Conservation (phyloP, 2,113 vertebrate species). For the Delphinapterus leucas region DNA sequence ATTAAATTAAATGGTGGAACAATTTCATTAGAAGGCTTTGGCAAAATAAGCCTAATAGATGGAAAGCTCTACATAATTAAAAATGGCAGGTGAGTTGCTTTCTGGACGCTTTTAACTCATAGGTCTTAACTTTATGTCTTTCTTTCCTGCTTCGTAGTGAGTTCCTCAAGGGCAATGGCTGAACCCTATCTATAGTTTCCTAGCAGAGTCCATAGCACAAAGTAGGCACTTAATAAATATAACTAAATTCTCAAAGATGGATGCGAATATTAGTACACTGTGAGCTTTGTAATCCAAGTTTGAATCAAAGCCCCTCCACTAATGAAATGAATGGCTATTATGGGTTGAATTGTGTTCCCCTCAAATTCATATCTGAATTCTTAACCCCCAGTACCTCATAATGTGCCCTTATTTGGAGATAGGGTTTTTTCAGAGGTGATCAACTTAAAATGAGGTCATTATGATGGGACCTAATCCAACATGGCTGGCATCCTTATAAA, state of each 20-base stretch:
- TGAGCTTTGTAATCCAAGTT: background rate
- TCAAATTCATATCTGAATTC: background rate
- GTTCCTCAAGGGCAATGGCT: background rate
- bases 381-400: background rate
- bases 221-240: background rate
- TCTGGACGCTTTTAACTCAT: conserved; percentile 74
- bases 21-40: conserved; percentile 82
- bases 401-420: background rate
- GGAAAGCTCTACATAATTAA: conserved; percentile 78
- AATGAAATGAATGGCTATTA: background rate
- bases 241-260: background rate
- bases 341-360: background rate
- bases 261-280: background rate
- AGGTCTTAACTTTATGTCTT: background rate
- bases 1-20: conserved; percentile 81
- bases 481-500: background rate
- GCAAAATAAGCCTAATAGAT: conserved; percentile 80
- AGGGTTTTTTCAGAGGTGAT: background rate
- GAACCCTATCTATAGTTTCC: background rate
- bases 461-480: background rate
- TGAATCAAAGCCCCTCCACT: background rate
- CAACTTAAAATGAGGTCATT: background rate
- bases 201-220: background rate
- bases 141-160: background rate
- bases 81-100: conserved; percentile 75